Evolutionary conservation across 2,888 invertebrate genomes (phyloP).

Genomic region (Nephrotoma guestfalica): DNA sequence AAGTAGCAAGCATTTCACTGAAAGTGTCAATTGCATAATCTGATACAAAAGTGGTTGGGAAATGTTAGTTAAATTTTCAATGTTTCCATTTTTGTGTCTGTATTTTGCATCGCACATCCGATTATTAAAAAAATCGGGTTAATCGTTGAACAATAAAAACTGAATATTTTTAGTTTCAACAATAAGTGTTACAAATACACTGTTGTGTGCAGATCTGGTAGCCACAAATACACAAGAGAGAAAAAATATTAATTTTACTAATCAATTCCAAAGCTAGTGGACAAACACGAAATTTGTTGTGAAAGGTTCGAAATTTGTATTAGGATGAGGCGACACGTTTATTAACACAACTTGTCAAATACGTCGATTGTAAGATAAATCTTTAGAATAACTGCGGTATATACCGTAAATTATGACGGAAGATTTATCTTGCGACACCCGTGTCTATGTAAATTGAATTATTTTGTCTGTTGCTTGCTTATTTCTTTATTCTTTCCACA

Average conservation of each 20-base stretch:
- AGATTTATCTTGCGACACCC: background rate
- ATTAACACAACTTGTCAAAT: background rate
- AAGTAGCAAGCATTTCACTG: too few species aligned
- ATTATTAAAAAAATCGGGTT: background rate
- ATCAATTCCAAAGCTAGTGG: background rate
- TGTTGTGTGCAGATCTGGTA: background rate
- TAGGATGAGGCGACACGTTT: background rate
- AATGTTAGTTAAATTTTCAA: background rate
- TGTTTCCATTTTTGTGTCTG: background rate
- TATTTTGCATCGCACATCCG: background rate
- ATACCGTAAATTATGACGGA: background rate
- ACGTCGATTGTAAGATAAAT: background rate
- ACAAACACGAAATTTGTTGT: background rate
- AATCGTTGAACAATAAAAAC: background rate
- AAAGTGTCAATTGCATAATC: background rate
- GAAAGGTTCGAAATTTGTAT: background rate
- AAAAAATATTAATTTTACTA: background rate
- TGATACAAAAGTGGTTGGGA: background rate
- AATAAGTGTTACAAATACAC: background rate
- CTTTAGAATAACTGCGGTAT: background rate
- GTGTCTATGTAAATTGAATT: too few species aligned
- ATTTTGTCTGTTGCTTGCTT: too few species aligned
- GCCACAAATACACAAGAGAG: background rate
- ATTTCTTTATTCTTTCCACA: too few species aligned
- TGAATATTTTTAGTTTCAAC: background rate